Base-by-base conservation (phyloP, 2,113 vertebrate genomes). In the Ranitomeya variabilis region DNA sequence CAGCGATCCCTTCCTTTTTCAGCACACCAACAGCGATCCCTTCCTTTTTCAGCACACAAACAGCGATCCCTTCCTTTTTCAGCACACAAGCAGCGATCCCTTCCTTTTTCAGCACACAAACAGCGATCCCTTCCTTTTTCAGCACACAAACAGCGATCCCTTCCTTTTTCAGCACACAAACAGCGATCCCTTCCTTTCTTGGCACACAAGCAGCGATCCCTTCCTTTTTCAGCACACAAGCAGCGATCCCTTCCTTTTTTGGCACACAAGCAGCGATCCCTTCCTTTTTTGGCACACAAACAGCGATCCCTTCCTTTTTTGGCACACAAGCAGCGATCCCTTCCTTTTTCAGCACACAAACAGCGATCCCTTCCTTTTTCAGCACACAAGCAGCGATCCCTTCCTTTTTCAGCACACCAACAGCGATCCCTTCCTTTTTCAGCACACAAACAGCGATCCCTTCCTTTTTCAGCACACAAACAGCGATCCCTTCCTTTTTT, bases 201-300 rank as follows among this genome's bases (percentile, higher is more conserved):
- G 0, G 26, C 26, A 73, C 13, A 37, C 69, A 37, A 73, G 69
- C 71, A 74, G 71, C 13, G n/a, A 26, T 37, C n/a, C 5, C 52
- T 80, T 26, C 7, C 77, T 9, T 13, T 76, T 2, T 1, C 3
- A 0, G 16, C 55, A 67, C 55, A 54, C 0, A 0, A 60, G 59
- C 59, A 60, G 59, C 7, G 59, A 2, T 6, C 59, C 16, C 59
- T 60, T 60, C 59, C 59, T 0, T 15, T 0, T 2, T 0, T 12
- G 0, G 18, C 62, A 64, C 18, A 21, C 62, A 64, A 64, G 15
- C 62, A 15, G 62, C 15, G 62, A 1, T 15, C 62, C 18, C 62
- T 19, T 64, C 13, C 62, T 64, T 18, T n/a, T 18, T 10, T 4
- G 18, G 62, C 62, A 66, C 62, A 66, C 19, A 7, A 6, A 19